phyloP scores from a whole-genome alignment of 2,888 invertebrate genomes.

The Lochmaea crataegi region DNA sequence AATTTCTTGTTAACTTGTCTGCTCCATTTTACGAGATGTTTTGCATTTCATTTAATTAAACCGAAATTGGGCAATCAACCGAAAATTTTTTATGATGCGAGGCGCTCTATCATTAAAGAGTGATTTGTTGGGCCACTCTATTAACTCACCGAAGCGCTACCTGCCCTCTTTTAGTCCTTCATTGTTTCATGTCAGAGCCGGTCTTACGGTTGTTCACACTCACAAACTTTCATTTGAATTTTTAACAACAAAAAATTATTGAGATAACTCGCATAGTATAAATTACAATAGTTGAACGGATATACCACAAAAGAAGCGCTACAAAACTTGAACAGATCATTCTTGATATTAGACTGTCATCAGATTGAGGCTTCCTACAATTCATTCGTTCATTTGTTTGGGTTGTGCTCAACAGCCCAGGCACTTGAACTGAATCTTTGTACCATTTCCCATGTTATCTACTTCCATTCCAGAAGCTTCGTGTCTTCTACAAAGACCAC shows the following conservation, averaged over 20 bases:
- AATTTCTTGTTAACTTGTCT: slow-evolving; percentile 36
- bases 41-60: slow-evolving; percentile 36
- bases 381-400: too few species aligned
- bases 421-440: too few species aligned
- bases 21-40: slow-evolving; percentile 32
- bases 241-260: neutral
- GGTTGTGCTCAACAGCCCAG: too few species aligned
- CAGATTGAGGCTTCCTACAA: too few species aligned
- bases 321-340: too few species aligned
- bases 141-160: slow-evolving; percentile 47
- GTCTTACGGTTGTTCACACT: neutral
- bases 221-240: neutral
- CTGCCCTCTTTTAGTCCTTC: slow-evolving; percentile 42
- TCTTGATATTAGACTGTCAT: too few species aligned
- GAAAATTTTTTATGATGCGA: slow-evolving; percentile 35
- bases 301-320: neutral
- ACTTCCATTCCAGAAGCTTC: too few species aligned
- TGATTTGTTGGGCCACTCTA: slow-evolving; percentile 47
- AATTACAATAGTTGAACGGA: too few species aligned
- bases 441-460: too few species aligned
- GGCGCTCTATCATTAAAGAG: slow-evolving; percentile 47
- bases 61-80: slow-evolving; percentile 39
- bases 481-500: too few species aligned
- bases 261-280: too few species aligned
- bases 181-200: slow-evolving; percentile 24